Percentiles rank a stretch among this genome's conserved stretches.
Evolutionary conservation across 2,888 invertebrate species (phyloP).

Genomic region (Cetonia aurata): DNA sequence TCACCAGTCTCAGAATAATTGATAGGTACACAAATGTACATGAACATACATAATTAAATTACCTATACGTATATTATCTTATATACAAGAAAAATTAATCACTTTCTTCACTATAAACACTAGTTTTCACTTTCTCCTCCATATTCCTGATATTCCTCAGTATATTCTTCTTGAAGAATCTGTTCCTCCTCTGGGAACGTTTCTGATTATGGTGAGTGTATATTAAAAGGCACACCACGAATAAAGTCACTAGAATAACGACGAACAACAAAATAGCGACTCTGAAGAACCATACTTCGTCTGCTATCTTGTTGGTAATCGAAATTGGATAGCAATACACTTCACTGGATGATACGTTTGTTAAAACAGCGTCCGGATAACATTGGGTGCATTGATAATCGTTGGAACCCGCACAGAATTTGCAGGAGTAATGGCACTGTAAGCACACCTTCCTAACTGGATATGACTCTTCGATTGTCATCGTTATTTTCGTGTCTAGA

Average conservation of each 20-base stretch:
- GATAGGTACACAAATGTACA: too few relatives aligned
- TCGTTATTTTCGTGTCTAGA: slow-evolving; percentile 50
- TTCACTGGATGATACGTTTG: slow-evolving; percentile 63
- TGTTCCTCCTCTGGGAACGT: slow-evolving; percentile 47
- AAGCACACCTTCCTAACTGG: slow-evolving; percentile 66
- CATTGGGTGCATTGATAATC: slow-evolving; percentile 79
- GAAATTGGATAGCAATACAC: slow-evolving; percentile 62
- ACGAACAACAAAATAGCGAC: slow-evolving; percentile 56
- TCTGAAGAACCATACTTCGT: slow-evolving; percentile 60
- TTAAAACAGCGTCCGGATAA: slow-evolving; percentile 74
- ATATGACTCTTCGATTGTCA: slow-evolving; percentile 51
- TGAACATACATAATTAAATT: slow-evolving; percentile 12
- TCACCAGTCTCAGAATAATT: neutral
- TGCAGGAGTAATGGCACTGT: slow-evolving; percentile 82
- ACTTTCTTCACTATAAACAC: slow-evolving; percentile 60
- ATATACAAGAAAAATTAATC: slow-evolving; percentile 4
- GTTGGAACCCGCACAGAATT: slow-evolving; percentile 76
- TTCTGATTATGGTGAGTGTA: slow-evolving; percentile 40
- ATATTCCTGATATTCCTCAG: slow-evolving; percentile 57
- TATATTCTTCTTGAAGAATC: slow-evolving; percentile 54
- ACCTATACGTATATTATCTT: slow-evolving; percentile 14
- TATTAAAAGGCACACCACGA: slow-evolving; percentile 45
- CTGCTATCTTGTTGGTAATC: slow-evolving; percentile 49
- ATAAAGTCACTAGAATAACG: slow-evolving; percentile 52
- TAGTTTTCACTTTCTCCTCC: slow-evolving; percentile 58